Evolutionary conservation across 2,888 invertebrate species (phyloP).

Genomic region (Eueremaeus valkanovi): DNA sequence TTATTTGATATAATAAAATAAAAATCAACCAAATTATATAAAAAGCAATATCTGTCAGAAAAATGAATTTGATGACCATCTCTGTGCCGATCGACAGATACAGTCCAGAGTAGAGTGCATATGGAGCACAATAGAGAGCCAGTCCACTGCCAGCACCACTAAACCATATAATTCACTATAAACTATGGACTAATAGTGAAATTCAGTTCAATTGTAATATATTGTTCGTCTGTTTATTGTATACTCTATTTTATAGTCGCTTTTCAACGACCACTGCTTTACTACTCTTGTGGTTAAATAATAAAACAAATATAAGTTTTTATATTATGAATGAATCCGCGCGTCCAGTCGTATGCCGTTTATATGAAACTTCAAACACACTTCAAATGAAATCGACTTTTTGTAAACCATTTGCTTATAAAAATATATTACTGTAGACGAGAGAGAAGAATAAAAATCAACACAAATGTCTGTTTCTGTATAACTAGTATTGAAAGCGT

Average conservation of each 20-base stretch:
- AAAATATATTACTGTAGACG: background rate
- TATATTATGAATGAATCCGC: background rate
- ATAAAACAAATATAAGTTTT: background rate
- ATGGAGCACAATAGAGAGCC: background rate
- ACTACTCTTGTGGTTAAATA: background rate
- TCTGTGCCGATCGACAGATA: background rate
- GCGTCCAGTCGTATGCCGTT: background rate
- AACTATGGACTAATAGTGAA: background rate
- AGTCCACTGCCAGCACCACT: background rate
- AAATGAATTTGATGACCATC: conserved; percentile 8
- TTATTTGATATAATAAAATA: conserved; percentile 19
- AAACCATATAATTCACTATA: background rate
- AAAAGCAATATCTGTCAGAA: conserved; percentile 26
- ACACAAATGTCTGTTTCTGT: background rate
- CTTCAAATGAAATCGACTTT: background rate
- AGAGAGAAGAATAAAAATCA: background rate
- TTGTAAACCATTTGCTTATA: background rate
- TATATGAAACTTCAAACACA: background rate
- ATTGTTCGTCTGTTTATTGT: background rate
- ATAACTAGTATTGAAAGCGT: background rate
- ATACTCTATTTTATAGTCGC: conserved; percentile 3
- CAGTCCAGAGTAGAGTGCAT: background rate
- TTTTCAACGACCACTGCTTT: background rate
- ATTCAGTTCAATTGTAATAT: background rate
- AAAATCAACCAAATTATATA: conserved; percentile 11